Evolutionary conservation across 2,113 vertebrate genomes (phyloP).

Genomic region (Recurvirostra avosetta): DNA sequence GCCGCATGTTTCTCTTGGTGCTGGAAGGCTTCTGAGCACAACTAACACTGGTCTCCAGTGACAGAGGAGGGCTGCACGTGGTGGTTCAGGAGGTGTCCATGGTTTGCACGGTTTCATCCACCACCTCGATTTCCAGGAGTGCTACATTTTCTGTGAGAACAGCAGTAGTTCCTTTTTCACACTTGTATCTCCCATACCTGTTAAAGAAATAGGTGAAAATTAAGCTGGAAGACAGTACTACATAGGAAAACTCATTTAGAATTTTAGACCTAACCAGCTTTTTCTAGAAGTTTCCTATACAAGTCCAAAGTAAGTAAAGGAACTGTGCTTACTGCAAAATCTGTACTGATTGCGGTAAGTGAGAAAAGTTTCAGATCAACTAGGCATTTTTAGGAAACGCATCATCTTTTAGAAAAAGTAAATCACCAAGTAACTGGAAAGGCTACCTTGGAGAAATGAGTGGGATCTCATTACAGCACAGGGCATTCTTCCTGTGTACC

Average conservation of each 20-base stretch:
- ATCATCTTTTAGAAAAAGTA: not conserved
- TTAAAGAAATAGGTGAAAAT: not conserved
- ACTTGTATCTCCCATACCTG: slow-evolving; percentile 77
- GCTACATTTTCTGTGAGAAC: slow-evolving; percentile 73
- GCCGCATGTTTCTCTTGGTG: fast-evolving
- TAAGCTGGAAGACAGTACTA: not conserved
- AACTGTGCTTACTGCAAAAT: not conserved
- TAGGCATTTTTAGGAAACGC: not conserved
- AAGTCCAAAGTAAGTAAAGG: not conserved
- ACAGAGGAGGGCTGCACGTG: fast-evolving
- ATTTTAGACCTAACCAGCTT: not conserved
- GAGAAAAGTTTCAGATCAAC: not conserved
- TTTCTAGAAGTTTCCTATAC: not conserved
- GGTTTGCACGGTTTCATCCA: slow-evolving; percentile 78
- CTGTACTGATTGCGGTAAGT: fast-evolving
- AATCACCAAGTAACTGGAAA: not conserved
- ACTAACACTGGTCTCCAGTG: fast-evolving
- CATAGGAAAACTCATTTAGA: not conserved
- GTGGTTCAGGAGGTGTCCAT: slow-evolving; percentile 79
- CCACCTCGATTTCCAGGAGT: slow-evolving; percentile 73
- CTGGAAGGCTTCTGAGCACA: not conserved
- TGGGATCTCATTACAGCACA: fast-evolving
- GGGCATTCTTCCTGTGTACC: no score
- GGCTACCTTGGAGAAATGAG: not conserved
- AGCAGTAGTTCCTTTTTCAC: slow-evolving; percentile 79